These are phyloP conservation scores for Tetramorium simillimum DNA, from an alignment of 1,140 invertebrate species.

Conservation along the genomic window DNA sequence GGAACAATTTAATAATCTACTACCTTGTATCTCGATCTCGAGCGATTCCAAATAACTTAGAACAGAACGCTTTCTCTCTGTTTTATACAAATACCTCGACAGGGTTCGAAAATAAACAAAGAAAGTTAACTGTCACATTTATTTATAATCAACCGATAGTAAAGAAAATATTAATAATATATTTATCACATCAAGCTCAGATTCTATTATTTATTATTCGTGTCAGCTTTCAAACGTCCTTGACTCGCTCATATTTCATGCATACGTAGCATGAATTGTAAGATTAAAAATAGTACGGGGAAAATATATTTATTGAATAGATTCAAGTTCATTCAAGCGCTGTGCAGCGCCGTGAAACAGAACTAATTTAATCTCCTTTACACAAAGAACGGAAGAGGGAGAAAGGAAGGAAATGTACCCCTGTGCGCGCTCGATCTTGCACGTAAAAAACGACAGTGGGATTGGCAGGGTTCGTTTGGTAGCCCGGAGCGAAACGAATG, in stretches of 20 bases:
- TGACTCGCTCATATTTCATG: neutral
- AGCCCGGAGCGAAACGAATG: constrained; percentile 64
- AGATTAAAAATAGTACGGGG: neutral
- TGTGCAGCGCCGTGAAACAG: constrained; percentile 46
- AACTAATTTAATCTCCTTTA: constrained; percentile 60
- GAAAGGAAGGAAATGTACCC: neutral
- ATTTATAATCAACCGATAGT: neutral
- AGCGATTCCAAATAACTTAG: neutral
- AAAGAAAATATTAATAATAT: neutral
- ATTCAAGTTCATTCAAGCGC: constrained; percentile 19
- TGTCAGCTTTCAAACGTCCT: neutral
- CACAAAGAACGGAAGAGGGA: neutral
- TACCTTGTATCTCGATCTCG: neutral
- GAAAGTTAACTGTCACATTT: neutral
- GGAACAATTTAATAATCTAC: constrained; percentile 5
- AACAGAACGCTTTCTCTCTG: neutral
- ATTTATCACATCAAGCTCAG: neutral
- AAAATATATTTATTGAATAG: neutral
- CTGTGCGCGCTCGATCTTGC: constrained; percentile 49
- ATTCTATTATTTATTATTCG: neutral
- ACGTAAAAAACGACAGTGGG: constrained; percentile 19
- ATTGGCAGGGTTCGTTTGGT: constrained; percentile 52
- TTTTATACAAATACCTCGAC: neutral
- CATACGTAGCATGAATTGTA: neutral
- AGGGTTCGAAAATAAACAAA: neutral